phyloP scores from a whole-genome alignment of 2,797 vertebrate genomes.

The Lithobates sylvaticus region DNA sequence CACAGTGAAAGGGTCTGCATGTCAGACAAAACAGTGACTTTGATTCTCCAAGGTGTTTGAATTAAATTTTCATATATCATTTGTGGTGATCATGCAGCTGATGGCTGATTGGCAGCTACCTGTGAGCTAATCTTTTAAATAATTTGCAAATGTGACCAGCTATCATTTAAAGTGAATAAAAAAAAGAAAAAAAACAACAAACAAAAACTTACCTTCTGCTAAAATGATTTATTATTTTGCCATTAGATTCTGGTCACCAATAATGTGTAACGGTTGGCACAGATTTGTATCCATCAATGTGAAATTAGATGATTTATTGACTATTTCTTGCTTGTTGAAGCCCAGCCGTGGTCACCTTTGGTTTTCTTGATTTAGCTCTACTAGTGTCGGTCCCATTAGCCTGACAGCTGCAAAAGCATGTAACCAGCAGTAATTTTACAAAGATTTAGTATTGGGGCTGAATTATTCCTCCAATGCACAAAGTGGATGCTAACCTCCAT shows the following conservation, averaged over 20 bases:
- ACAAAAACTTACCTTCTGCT: neutral
- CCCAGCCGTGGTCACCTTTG: neutral
- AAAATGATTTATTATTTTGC: neutral
- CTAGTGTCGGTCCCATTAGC: slow-evolving; percentile 15
- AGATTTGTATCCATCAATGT: neutral
- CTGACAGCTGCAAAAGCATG: slow-evolving; percentile 29
- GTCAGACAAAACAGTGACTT: slow-evolving; percentile 15
- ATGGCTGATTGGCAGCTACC: slow-evolving; percentile 35
- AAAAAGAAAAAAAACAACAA: neutral
- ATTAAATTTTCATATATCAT: slow-evolving; percentile 4
- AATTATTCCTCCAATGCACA: neutral
- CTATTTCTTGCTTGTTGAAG: neutral
- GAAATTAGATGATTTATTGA: neutral
- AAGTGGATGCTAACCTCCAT: slow-evolving; percentile 34
- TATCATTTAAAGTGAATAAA: too few species aligned
- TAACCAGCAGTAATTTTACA: slow-evolving; percentile 6
- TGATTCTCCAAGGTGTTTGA: neutral
- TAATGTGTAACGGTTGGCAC: neutral
- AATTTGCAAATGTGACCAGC: neutral
- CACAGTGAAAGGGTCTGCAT: slow-evolving; percentile 29
- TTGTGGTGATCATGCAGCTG: slow-evolving; percentile 24
- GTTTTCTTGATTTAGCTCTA: neutral
- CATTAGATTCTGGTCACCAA: neutral
- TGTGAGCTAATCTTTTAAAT: slow-evolving; percentile 12
- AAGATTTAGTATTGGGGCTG: neutral